A percentile compares a stretch with the other conserved stretches of the same genome.
Evolutionary conservation across 2,797 vertebrate genomes (phyloP).

Genomic region (Melanotaenia trifasciata): DNA sequence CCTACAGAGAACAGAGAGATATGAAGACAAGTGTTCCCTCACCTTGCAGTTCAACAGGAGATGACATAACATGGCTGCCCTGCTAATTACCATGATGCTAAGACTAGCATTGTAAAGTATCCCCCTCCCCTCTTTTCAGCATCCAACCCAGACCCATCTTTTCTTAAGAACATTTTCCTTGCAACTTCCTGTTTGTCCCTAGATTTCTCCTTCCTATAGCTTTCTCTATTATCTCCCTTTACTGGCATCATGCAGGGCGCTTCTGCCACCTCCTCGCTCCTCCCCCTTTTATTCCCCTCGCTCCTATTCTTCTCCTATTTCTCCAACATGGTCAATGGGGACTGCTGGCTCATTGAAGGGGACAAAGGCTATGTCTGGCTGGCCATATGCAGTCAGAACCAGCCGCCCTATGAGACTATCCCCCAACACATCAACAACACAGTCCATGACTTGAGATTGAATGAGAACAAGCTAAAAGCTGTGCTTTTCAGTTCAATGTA

Average conservation of each 20-base stretch:
- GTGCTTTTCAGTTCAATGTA: constrained; percentile 95
- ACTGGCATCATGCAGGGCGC: constrained; percentile 64
- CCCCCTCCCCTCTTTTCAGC: constrained; percentile 53
- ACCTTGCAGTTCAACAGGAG: constrained; percentile 52
- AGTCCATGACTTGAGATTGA: constrained; percentile 95
- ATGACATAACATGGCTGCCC: constrained; percentile 69
- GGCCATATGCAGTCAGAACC: constrained; percentile 99
- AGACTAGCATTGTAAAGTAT: constrained; percentile 67
- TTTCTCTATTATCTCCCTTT: constrained; percentile 5
- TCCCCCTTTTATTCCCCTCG: constrained; percentile 80
- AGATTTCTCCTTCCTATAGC: constrained; percentile 4
- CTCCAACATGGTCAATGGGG: constrained; percentile 79
- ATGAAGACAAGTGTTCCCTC: constrained; percentile 67
- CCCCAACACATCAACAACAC: constrained; percentile 99
- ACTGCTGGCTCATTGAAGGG: constrained; percentile 99
- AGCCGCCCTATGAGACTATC: constrained; percentile 97
- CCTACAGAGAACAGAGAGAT: constrained; percentile 32
- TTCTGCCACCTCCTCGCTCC: constrained; percentile 43
- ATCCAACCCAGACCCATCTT: constrained; percentile 49
- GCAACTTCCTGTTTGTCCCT: constrained; percentile 9
- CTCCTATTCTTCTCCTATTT: constrained; percentile 75
- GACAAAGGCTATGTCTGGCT: constrained; percentile 99
- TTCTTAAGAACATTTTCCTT: constrained; percentile 29
- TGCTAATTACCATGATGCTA: constrained; percentile 73
- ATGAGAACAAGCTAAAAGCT: constrained; percentile 97